Base-by-base conservation (phyloP, 2,888 invertebrate genomes). In the Coleophora flavipennella region DNA sequence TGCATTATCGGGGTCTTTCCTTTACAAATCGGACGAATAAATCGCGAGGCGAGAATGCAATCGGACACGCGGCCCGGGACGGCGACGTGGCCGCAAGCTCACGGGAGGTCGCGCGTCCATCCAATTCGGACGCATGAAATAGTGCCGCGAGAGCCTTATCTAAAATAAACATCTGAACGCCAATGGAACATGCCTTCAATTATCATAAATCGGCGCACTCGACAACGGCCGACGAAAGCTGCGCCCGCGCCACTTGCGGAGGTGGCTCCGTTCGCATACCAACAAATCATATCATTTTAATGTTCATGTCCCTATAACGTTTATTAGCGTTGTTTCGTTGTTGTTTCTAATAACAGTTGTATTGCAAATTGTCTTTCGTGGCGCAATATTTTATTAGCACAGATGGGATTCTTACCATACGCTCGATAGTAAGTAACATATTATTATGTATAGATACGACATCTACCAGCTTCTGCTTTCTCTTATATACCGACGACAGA, bases 151-250 rank as follows among this genome's bases (percentile, higher is more conserved):
- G 70, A 66, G 52, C 67, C 69, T 80, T 83, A 84, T 83, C 84
- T 83, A 83, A 83, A 84, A 83, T 83, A 84, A 84, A 83, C 80
- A 83, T 84, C 81, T 67, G 75, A 74, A 67, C 72, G 72, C 73
- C 77, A 71, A 75, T 80, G 81, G 79, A 81, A 80, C 83, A 80
- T 75, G 83, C 71, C 80, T 84, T 84, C 80, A 81, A 84, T 84
- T 83, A 84, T 80, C 80, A 81, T 84, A 84, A 84, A 84, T 84
- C 81, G 79, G 73, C 69, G 65, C 57, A 64, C 61, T 67, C 73
- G 74, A 76, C 80, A 68, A 60, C 66, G 68, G 51, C 59, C 68
- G 73, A 71, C 63, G 73, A 72, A 69, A 71, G 66, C 69, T 71
- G 70, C 73, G 68, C 75, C 73, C 59, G 67, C 64, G 55, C 62